A percentile compares a stretch with the other conserved stretches of the same genome.
Evolutionary conservation across 2,888 invertebrate species (phyloP).

Genomic region (Isotomurus palustris): DNA sequence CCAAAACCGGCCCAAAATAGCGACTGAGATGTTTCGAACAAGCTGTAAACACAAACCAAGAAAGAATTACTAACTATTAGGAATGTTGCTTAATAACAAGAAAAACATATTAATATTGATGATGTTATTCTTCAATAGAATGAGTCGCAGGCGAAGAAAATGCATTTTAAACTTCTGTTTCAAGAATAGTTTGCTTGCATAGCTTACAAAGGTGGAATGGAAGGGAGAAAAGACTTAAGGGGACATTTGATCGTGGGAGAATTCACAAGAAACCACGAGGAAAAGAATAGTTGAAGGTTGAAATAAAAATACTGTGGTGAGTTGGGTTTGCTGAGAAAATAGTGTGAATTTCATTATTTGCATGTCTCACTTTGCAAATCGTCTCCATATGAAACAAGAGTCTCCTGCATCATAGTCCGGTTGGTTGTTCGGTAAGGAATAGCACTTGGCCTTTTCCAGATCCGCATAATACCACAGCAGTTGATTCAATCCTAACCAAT

Average conservation of each 20-base stretch:
- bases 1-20: constrained; percentile 58
- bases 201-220: too few species aligned
- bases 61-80: too few species aligned
- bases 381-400: constrained; percentile 62
- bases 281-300: background rate
- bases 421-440: constrained; percentile 59
- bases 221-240: too few species aligned
- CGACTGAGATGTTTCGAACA: constrained; percentile 58
- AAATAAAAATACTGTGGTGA: background rate
- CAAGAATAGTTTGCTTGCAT: too few species aligned
- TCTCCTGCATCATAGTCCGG: constrained; percentile 43
- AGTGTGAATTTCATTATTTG: background rate
- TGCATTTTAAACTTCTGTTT: too few species aligned
- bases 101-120: too few species aligned
- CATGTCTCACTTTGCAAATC: constrained; percentile 71
- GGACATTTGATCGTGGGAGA: background rate
- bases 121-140: too few species aligned
- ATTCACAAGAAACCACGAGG: background rate
- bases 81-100: too few species aligned
- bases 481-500: constrained; percentile 72
- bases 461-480: constrained; percentile 89
- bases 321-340: background rate
- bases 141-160: too few species aligned
- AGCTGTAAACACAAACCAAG: constrained; percentile 48
- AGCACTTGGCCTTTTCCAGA: constrained; percentile 79